These are phyloP conservation scores for Gorsachius magnificus DNA, from an alignment of 2,797 vertebrate genomes.

Conservation along the genomic window DNA sequence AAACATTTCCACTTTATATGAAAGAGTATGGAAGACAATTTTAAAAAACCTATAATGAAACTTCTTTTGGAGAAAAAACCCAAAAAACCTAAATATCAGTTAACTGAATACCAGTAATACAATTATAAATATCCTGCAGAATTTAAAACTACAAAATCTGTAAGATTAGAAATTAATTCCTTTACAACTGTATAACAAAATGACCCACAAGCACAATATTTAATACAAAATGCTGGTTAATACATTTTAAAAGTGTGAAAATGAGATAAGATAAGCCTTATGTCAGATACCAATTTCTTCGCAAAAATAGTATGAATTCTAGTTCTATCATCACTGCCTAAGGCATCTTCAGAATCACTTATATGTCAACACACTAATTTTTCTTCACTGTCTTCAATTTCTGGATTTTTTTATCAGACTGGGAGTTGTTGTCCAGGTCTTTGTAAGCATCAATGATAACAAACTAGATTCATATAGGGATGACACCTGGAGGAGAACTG, in stretches of 20 bases:
- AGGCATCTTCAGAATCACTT: background rate
- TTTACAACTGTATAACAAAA: background rate
- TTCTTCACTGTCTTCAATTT: background rate
- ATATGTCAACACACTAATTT: background rate
- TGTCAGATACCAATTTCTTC: background rate
- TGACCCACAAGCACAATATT: background rate
- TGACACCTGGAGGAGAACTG: rapidly evolving
- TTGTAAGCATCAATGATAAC: background rate
- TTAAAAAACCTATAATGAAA: no score
- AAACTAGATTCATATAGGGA: background rate
- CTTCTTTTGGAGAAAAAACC: background rate
- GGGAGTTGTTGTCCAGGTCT: background rate
- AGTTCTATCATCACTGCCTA: background rate
- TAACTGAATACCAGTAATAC: background rate
- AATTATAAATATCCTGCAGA: background rate
- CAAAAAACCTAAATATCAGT: background rate
- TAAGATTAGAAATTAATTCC: background rate
- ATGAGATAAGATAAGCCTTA: background rate
- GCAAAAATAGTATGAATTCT: background rate
- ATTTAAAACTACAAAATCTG: background rate
- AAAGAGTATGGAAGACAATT: background rate
- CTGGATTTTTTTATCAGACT: background rate
- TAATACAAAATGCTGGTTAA: background rate
- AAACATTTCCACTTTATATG: background rate
- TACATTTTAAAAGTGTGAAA: background rate